Conservation (phyloP, 2,888 invertebrate species). For the Fragum sueziense region DNA sequence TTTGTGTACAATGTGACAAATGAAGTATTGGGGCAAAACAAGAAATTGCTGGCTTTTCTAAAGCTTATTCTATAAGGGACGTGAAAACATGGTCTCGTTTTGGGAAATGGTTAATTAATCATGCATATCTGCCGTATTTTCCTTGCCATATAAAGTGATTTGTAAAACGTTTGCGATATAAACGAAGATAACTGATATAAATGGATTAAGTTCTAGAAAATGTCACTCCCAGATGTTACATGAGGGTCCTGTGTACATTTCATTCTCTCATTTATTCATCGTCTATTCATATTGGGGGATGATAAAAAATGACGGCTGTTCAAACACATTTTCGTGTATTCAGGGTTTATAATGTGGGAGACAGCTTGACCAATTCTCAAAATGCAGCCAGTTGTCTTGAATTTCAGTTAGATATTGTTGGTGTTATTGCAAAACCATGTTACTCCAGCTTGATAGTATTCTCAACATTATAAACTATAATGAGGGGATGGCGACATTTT, state of each 20-base stretch:
- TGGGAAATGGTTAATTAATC: too few relatives aligned
- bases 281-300: neutral
- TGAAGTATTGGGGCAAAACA: too few relatives aligned
- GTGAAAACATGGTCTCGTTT: too few relatives aligned
- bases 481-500: too few relatives aligned
- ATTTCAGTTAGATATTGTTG: too few relatives aligned
- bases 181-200: neutral
- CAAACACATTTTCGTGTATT: constrained; percentile 12
- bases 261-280: constrained; percentile 11
- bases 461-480: too few relatives aligned
- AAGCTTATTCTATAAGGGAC: too few relatives aligned
- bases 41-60: too few relatives aligned
- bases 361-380: constrained; percentile 16
- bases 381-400: neutral
- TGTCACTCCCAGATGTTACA: constrained; percentile 10
- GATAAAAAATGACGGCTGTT: constrained; percentile 17
- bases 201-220: constrained; percentile 9
- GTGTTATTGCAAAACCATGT: too few relatives aligned
- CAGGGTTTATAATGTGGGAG: constrained; percentile 8
- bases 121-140: neutral
- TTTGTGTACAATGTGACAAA: too few relatives aligned
- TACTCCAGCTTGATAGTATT: too few relatives aligned
- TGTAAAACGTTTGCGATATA: neutral
- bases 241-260: constrained; percentile 5
- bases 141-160: neutral